Conservation (phyloP, 2,888 invertebrate species). For the Odontocolon sp. region DNA sequence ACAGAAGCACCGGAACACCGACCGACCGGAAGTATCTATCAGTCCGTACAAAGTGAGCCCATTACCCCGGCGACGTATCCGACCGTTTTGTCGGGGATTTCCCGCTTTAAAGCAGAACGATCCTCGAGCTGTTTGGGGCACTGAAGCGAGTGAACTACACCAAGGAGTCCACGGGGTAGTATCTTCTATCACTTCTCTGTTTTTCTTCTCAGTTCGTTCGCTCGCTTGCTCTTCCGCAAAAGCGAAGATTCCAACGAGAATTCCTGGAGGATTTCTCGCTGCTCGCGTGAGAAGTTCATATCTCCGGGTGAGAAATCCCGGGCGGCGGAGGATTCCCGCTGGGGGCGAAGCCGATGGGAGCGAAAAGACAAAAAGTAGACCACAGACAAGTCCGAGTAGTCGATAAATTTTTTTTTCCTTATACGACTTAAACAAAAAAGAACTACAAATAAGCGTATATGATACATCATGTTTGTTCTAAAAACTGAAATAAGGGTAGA, state of each 20-base stretch:
- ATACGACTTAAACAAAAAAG: not conserved
- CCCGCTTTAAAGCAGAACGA: slow-evolving; percentile 61
- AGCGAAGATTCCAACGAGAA: slow-evolving; percentile 56
- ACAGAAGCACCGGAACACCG: slow-evolving; percentile 47
- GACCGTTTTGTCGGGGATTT: slow-evolving; percentile 64
- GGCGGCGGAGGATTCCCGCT: slow-evolving; percentile 29
- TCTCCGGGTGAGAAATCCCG: slow-evolving; percentile 55
- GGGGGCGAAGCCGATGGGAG: not conserved
- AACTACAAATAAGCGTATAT: not conserved
- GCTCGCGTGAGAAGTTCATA: slow-evolving; percentile 63
- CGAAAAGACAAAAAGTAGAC: slow-evolving; percentile 22
- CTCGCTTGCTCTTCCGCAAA: slow-evolving; percentile 28
- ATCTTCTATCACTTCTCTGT: slow-evolving; percentile 43
- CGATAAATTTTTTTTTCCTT: too few relatives aligned
- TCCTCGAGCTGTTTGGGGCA: slow-evolving; percentile 50
- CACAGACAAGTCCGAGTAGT: not conserved
- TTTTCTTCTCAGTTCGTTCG: not conserved
- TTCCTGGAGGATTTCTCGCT: slow-evolving; percentile 58
- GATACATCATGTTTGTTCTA: not conserved
- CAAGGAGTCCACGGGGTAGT: slow-evolving; percentile 22
- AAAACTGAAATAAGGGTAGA: not conserved
- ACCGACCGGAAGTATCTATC: slow-evolving; percentile 66
- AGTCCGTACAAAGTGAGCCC: slow-evolving; percentile 66
- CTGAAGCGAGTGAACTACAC: slow-evolving; percentile 29
- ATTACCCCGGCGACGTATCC: slow-evolving; percentile 64